These are phyloP conservation scores for Camponotus fellah DNA, from an alignment of 2,888 invertebrate genomes.

Conservation along the genomic window DNA sequence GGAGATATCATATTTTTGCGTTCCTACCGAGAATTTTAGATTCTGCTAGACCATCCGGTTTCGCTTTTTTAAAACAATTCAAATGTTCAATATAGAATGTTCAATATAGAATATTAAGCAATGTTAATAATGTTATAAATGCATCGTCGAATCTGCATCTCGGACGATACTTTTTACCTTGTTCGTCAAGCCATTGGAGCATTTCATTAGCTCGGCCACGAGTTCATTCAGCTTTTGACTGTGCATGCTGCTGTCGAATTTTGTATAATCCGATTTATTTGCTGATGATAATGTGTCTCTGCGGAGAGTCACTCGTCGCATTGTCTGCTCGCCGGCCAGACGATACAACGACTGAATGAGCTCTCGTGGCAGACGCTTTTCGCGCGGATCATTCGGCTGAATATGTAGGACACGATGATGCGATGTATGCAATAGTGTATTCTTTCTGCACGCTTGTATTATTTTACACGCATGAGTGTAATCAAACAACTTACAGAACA, in stretches of 20 bases:
- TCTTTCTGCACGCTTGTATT: constrained; percentile 90
- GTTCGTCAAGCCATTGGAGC: constrained; percentile 75
- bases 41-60: not conserved
- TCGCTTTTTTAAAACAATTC: not conserved
- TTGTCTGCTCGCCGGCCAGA: constrained; percentile 90
- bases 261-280: constrained; percentile 60
- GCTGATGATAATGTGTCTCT: no score
- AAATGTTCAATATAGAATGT: not conserved
- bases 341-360: constrained; percentile 91
- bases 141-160: constrained; percentile 66
- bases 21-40: not conserved
- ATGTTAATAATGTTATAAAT: constrained; percentile 21
- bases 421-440: constrained; percentile 92
- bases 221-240: constrained; percentile 81
- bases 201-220: constrained; percentile 78
- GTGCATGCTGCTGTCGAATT: no score
- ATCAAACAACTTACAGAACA: constrained; percentile 92
- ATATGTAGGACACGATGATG: no score
- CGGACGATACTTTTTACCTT: constrained; percentile 78
- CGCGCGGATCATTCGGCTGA: constrained; percentile 94
- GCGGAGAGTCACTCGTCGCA: no score
- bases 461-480: constrained; percentile 89
- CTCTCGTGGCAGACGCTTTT: constrained; percentile 92
- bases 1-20: not conserved
- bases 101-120: not conserved